Evolutionary conservation across 2,113 vertebrate genomes (phyloP), one percentile per base, ranked within the genome.

Genomic region (Micronycteris hirsuta): DNA sequence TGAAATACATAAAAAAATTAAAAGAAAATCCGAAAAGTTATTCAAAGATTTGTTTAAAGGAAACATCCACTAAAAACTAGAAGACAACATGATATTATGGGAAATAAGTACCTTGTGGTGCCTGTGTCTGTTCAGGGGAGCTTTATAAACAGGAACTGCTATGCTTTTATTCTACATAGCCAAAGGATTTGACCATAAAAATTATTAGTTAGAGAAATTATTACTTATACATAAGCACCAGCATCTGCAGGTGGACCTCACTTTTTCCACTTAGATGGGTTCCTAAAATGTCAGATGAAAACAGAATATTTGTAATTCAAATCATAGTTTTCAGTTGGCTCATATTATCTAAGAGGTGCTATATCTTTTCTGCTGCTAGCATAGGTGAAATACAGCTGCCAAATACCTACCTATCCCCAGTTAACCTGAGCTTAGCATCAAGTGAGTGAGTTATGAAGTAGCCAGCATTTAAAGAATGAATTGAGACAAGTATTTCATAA

Each of bases 101-200:
- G 52, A 96, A 94, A 54, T 67, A 90, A 80, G 33, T 92, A 63
- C 77, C 41, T 80, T 88, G 24, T 54, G 24, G 71, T 84, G 24
- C 10, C 24, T 24, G 13, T 88, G 33, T 78, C 43, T 91, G 43
- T 45, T 89, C 45, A 52, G 22, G 7, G 45, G 9, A 92, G 28
- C 86, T 80, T 94, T 88, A 73, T 93, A 88, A 94, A 73, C 61
- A 86, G 22, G 38, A 92, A 86, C 45, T 94, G 20, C 6, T 83
- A 3, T 88, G 49, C 16, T 80, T 88, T 97, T 84, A 67, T 41
- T 78, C 20, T 86, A 22, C 61, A 45, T 71, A 41, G 43, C 5
- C 71, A 92, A 54, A 13, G 19, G 58, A 70, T 95, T 86, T 73
- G 63, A 67, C 73, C 31, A 71, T 86, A 67, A 92, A 89, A 92